Base-by-base conservation (phyloP, 64 coral and sea anemone species). In the Trachythela sp. region DNA sequence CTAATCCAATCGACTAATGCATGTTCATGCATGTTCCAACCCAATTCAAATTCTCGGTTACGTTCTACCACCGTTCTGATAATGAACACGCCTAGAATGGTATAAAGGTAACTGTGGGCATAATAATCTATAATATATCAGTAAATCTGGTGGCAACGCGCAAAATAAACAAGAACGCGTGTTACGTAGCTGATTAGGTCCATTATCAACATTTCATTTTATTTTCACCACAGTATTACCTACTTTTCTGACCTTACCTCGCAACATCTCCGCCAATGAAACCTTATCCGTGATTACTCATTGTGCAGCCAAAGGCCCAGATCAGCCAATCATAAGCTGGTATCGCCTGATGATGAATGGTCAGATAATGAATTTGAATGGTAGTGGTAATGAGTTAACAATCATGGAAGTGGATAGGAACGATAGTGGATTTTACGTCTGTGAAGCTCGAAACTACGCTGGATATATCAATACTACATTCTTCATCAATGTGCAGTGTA, bases 401-500 rank as follows among this genome's bases (percentile, higher is more conserved):
- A 80, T 80, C 37, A 2, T 30, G 33, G 30, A 18, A 10, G 13
- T 80, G 0, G 15, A 80, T 37, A 80, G 37, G 33, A 38, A 36
- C 75, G 75, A 80, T 37, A 37, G 33, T 80, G 75, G 75, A 37
- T 80, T 80, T 39, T 80, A 80, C 37, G 20, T 80, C 13, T 80
- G 75, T 39, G 75, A 80, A 80, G 75, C 75, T 37, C 20, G 33
- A 37, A 80, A 80, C 75, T 18, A 80, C 75, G 75, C 75, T 14
- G 75, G 75, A 15, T 35, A 34, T 15, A 34, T 35, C 75, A 80
- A 80, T 29, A 15, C 20, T 35, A 80, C 75, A 80, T 80, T 80
- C 35, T 80, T 80, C 75, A 80, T 80, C 75, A 80, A 80, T 39
- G 75, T 80, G 15, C 75, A 80, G 34, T 80, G 75, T 80, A 22